Evolutionary conservation across 2,888 invertebrate species (phyloP).

Genomic region (Baronia brevicornis): DNA sequence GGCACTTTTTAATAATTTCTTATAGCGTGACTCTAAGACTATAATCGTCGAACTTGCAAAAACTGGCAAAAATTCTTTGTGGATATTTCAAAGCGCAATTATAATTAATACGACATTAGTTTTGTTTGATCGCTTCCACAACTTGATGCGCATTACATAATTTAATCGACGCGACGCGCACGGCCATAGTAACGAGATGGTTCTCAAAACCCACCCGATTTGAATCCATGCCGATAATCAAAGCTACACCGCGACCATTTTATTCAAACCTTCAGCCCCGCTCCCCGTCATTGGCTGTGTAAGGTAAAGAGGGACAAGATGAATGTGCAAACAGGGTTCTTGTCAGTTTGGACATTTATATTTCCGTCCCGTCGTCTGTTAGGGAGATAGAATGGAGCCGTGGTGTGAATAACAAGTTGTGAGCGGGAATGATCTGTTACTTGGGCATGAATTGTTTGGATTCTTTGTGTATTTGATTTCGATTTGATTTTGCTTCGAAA

Average conservation of each 20-base stretch:
- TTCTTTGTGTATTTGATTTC: slow-evolving; percentile 6
- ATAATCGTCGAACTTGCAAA: too few species aligned
- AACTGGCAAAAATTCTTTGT: too few species aligned
- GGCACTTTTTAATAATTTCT: too few species aligned
- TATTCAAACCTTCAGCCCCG: slow-evolving; percentile 18
- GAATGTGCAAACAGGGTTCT: slow-evolving; percentile 37
- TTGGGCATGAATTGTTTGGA: neutral
- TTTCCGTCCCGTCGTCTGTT: slow-evolving; percentile 40
- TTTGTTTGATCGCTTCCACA: slow-evolving; percentile 8
- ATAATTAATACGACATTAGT: too few species aligned
- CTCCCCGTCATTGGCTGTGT: slow-evolving; percentile 12
- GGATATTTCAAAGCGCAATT: too few species aligned
- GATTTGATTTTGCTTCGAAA: slow-evolving; percentile 2
- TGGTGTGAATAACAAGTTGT: slow-evolving; percentile 24
- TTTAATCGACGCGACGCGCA: slow-evolving; percentile 26
- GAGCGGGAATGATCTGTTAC: slow-evolving; percentile 11
- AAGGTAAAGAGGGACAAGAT: slow-evolving; percentile 25
- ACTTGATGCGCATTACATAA: slow-evolving; percentile 18
- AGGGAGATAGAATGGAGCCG: slow-evolving; percentile 27
- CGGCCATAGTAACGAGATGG: slow-evolving; percentile 28
- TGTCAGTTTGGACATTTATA: slow-evolving; percentile 41
- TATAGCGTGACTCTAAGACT: too few species aligned
- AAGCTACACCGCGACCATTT: slow-evolving; percentile 31
- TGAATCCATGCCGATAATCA: slow-evolving; percentile 40
- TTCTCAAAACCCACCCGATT: slow-evolving; percentile 28